Evolutionary conservation across 1,140 invertebrate genomes (phyloP).

Genomic region (Camponotus vicinus): DNA sequence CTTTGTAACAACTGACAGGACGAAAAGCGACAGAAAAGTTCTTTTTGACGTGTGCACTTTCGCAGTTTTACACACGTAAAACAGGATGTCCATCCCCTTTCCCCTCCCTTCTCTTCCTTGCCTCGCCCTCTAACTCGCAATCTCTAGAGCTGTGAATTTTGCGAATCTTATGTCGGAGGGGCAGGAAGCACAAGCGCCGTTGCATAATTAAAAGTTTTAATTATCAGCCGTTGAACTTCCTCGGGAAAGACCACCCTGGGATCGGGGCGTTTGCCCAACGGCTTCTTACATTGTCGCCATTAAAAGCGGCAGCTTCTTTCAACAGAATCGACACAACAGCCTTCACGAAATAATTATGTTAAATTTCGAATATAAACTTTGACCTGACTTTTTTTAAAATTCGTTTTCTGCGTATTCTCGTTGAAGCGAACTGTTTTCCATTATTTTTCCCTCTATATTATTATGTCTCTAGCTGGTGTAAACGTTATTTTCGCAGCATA

Average conservation of each 20-base stretch:
- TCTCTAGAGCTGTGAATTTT: slow-evolving; percentile 1
- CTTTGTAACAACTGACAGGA: not conserved
- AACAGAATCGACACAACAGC: slow-evolving; percentile 36
- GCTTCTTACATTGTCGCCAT: slow-evolving; percentile 52
- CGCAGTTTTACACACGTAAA: slow-evolving; percentile 55
- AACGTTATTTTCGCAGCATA: not conserved
- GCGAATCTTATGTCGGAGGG: slow-evolving; percentile 33
- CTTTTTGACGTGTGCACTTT: slow-evolving; percentile 29
- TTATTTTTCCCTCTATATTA: not conserved
- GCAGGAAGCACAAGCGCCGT: slow-evolving; percentile 31
- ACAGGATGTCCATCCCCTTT: not conserved
- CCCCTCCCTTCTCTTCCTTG: no score
- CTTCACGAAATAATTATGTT: slow-evolving; percentile 47
- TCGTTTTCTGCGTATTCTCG: not conserved
- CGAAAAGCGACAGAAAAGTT: slow-evolving; percentile 16
- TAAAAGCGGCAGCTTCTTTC: slow-evolving; percentile 49
- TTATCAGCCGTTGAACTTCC: slow-evolving; percentile 69
- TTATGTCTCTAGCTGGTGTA: not conserved
- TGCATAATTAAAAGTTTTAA: slow-evolving; percentile 79
- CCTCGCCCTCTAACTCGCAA: not conserved
- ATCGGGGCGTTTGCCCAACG: slow-evolving; percentile 39
- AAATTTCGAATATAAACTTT: slow-evolving; percentile 26
- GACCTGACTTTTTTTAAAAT: not conserved
- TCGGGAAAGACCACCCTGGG: slow-evolving; percentile 33
- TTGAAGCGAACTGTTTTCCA: not conserved